Evolutionary conservation across 1,140 invertebrate genomes (phyloP).

Genomic region (Theocolax elegans): DNA sequence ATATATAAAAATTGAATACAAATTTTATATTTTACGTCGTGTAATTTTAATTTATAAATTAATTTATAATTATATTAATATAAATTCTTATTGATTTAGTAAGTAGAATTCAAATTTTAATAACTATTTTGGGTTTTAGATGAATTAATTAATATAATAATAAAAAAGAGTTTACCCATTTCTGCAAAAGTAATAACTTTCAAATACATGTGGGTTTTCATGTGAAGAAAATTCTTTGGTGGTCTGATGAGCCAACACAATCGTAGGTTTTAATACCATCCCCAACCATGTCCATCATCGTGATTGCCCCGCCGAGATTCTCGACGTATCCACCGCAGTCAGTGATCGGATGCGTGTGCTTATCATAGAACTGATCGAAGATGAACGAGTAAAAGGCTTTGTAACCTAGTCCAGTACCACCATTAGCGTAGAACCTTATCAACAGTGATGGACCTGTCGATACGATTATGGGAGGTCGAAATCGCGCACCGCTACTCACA

Average conservation of each 20-base stretch:
- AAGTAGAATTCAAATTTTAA: too few species aligned
- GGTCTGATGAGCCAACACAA: conserved; percentile 81
- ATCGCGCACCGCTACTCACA: conserved; percentile 74
- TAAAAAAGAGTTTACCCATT: too few species aligned
- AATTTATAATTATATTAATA: too few species aligned
- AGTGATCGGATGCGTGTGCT: conserved; percentile 70
- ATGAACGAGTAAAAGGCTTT: conserved; percentile 77
- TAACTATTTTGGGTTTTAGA: too few species aligned
- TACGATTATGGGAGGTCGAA: conserved; percentile 77
- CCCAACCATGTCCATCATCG: conserved; percentile 81
- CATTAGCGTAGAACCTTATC: conserved; percentile 79
- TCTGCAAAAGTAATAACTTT: conserved; percentile 74
- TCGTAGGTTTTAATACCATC: conserved; percentile 74
- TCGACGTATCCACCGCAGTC: conserved; percentile 81
- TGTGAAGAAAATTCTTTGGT: conserved; percentile 73
- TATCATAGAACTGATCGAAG: conserved; percentile 66
- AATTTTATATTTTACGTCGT: too few species aligned
- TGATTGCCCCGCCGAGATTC: conserved; percentile 79
- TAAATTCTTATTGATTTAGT: too few species aligned
- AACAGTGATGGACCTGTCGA: conserved; percentile 74
- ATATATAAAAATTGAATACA: too few species aligned
- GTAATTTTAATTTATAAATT: too few species aligned
- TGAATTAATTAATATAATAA: too few species aligned
- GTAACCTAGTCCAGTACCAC: conserved; percentile 76
- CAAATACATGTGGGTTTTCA: conserved; percentile 78